Evolutionary conservation across 2,797 vertebrate species (phyloP).

Genomic region (Pitangus sulphuratus): DNA sequence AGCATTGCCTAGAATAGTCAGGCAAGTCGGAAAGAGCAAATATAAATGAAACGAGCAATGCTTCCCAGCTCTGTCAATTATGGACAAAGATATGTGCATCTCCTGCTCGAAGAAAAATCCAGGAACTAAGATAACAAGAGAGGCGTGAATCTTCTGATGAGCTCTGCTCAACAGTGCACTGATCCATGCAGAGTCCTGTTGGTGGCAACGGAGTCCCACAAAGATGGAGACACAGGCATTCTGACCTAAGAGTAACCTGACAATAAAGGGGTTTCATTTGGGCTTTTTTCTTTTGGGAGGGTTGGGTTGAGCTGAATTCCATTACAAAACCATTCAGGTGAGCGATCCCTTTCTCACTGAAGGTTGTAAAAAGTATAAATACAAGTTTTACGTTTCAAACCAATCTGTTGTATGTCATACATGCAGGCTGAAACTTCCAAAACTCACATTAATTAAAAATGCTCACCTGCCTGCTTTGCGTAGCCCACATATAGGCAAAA

Average conservation of each 20-base stretch:
- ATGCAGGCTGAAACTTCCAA: neutral
- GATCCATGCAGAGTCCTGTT: neutral
- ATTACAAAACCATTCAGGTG: neutral
- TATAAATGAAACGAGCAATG: neutral
- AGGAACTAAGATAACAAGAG: neutral
- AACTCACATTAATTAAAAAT: neutral
- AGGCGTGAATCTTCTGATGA: neutral
- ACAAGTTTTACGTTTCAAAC: neutral
- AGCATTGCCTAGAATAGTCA: neutral
- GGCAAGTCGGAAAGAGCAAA: neutral
- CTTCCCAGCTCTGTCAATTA: neutral
- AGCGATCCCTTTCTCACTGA: neutral
- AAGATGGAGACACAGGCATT: neutral
- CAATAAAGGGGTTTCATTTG: neutral
- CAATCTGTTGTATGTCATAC: neutral
- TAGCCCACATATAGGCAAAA: neutral
- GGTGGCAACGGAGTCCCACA: neutral
- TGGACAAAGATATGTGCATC: neutral
- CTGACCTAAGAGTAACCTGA: neutral
- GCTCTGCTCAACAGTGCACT: neutral
- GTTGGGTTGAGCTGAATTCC: neutral
- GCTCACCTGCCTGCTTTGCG: neutral
- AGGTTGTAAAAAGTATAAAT: neutral
- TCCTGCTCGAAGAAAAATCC: neutral
- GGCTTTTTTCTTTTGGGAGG: neutral